phyloP scores from a whole-genome alignment of 2,797 vertebrate species.

The Cynopterus sphinx region DNA sequence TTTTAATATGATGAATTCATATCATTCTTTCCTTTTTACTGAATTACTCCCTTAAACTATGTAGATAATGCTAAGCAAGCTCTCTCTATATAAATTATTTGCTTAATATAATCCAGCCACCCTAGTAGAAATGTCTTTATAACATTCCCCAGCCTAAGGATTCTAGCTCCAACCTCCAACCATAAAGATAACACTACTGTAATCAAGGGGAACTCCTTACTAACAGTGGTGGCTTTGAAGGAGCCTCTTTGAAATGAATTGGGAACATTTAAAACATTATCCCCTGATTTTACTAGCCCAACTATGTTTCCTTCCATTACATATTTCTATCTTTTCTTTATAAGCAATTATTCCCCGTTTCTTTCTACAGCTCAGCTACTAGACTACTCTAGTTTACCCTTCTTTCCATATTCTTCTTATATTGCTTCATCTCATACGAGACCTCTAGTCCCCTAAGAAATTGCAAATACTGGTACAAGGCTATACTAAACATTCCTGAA shows the following conservation, averaged over 20 bases:
- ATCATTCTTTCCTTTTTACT: conserved; percentile 21
- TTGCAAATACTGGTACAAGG: background rate
- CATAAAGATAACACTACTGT: background rate
- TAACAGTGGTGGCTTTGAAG: background rate
- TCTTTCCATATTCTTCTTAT: background rate
- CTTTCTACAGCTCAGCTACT: background rate
- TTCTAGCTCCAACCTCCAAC: conserved; percentile 16
- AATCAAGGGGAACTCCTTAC: background rate
- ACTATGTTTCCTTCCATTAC: background rate
- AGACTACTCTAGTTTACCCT: background rate
- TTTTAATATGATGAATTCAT: background rate
- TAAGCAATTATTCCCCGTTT: background rate
- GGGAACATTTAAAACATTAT: background rate
- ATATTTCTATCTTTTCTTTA: background rate
- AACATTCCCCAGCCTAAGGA: background rate
- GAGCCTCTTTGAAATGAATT: conserved; percentile 2
- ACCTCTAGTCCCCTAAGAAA: conserved; percentile 28
- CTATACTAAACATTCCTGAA: conserved; percentile 49
- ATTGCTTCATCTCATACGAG: conserved; percentile 5
- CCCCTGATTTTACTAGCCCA: background rate
- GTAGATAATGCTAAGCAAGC: conserved; percentile 24
- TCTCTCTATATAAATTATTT: background rate
- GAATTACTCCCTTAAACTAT: conserved; percentile 26
- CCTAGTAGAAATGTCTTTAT: background rate
- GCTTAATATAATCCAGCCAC: conserved; percentile 5